These are phyloP conservation scores for Rhingia rostrata DNA, from an alignment of 2,888 invertebrate genomes.

Conservation along the genomic window DNA sequence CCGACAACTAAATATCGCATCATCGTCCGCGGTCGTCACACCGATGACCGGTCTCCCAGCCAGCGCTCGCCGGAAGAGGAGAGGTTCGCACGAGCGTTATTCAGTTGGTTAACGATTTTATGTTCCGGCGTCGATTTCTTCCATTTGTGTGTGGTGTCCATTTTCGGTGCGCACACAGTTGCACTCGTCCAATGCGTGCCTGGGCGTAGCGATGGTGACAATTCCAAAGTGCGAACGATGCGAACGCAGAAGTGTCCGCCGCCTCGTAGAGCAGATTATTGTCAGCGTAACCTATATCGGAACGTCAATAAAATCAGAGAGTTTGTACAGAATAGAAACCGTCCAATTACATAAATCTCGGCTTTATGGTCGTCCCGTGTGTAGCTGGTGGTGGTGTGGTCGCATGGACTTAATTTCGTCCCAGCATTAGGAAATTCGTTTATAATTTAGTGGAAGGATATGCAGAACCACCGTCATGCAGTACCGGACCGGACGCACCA, in stretches of 20 bases:
- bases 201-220: conserved; percentile 27
- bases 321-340: conserved; percentile 73
- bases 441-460: conserved; percentile 69
- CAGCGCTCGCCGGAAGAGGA: not conserved
- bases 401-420: conserved; percentile 37
- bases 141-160: conserved; percentile 37
- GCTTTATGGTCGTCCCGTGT: conserved; percentile 48
- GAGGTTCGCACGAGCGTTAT: conserved; percentile 29
- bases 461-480: conserved; percentile 30
- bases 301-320: conserved; percentile 70
- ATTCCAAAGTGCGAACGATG: conserved; percentile 65
- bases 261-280: conserved; percentile 72
- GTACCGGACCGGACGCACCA: conserved; percentile 15
- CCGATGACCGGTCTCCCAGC: not conserved
- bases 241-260: conserved; percentile 57
- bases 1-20: conserved; percentile 48
- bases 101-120: conserved; percentile 67
- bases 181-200: conserved; percentile 29
- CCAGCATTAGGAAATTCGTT: conserved; percentile 60
- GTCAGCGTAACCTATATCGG: conserved; percentile 73
- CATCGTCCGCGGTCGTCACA: conserved; percentile 16
- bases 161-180: conserved; percentile 53
- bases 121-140: conserved; percentile 55
- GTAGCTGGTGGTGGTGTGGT: conserved; percentile 30
- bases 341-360: conserved; percentile 74